phyloP scores from a whole-genome alignment of 2,797 vertebrate genomes.

The Anableps anableps region DNA sequence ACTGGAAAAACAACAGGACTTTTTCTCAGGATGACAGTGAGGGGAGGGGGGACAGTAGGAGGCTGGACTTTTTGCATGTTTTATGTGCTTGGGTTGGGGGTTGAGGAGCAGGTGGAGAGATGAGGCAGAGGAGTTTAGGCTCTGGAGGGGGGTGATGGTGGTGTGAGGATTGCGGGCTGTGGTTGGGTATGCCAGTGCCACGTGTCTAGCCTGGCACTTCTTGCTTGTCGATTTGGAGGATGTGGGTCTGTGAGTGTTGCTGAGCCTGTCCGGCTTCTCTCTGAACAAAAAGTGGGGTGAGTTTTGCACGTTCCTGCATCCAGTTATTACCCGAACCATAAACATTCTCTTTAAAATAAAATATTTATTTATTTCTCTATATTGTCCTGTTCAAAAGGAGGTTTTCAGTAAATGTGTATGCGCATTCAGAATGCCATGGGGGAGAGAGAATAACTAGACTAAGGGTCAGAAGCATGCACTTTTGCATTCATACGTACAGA shows the following conservation, averaged over 20 bases:
- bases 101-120: slow-evolving; percentile 67
- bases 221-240: slow-evolving; percentile 77
- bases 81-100: slow-evolving; percentile 36
- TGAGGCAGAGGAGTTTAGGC: slow-evolving; percentile 49
- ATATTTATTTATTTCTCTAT: not conserved
- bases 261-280: slow-evolving; percentile 76
- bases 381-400: slow-evolving; percentile 26
- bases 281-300: slow-evolving; percentile 80
- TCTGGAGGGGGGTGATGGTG: slow-evolving; percentile 66
- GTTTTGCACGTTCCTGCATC: slow-evolving; percentile 73
- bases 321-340: slow-evolving; percentile 33
- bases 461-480: slow-evolving; percentile 57
- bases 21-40: slow-evolving; percentile 62
- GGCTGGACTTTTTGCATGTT: slow-evolving; percentile 63
- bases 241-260: slow-evolving; percentile 78
- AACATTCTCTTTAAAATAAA: not conserved
- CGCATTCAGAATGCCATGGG: slow-evolving; percentile 41
- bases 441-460: slow-evolving; percentile 34
- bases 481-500: slow-evolving; percentile 49
- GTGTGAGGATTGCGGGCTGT: slow-evolving; percentile 84
- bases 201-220: slow-evolving; percentile 82
- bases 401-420: slow-evolving; percentile 40
- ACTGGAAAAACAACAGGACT: slow-evolving; percentile 71
- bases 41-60: slow-evolving; percentile 50
- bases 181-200: slow-evolving; percentile 85